Base-by-base conservation (phyloP, 2,888 invertebrate species). In the Phasia obesa region DNA sequence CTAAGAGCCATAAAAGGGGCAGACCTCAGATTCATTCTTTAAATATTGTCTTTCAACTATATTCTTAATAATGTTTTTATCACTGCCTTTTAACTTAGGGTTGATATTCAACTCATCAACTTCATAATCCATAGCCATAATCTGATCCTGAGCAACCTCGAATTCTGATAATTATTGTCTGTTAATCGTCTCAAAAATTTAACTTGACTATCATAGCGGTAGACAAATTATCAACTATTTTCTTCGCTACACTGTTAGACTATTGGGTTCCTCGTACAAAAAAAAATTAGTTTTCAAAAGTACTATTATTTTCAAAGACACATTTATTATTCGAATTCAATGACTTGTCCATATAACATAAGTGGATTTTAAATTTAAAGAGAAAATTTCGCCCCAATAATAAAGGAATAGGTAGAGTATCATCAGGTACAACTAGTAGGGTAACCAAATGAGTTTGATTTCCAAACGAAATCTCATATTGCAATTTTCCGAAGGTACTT, bases 351-450 rank as follows among this genome's bases (percentile, higher is more conserved):
- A 57, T 44, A 65, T 25, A 27, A 23, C 76, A 57, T 76, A 65
- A 76, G 15, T 15, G 23, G 31, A 76, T 67, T 25, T 59, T 67
- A 60, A 65, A 67, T 49, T 47, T 49, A 23, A 4, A 6, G 4
- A 71, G 60, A 57, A 60, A 55, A 27, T 64, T 15, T 11, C 75
- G 31, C 6, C 75, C 75, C 2, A 69, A 47, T 11, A 80, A 23
- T 17, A 67, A 35, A 1, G 75, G 38, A 15, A 75, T 21, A 4
- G 80, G 69, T 31, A 75, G 1, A 23, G 59, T 53, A 7, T 69
- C 62, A 21, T 78, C 42, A 6, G 73, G 78, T 11, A 80, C 69
- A 38, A 81, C 77, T n/a, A 64, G 59, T 70, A 84, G 47, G 13
- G n/a, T 59, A 25, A 81, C 53, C 51, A 21, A 35, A 19, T 71